Percentiles rank a stretch among this genome's conserved stretches.
Conservation (phyloP, 2,888 invertebrate species). For the Halocaridina rubra region DNA sequence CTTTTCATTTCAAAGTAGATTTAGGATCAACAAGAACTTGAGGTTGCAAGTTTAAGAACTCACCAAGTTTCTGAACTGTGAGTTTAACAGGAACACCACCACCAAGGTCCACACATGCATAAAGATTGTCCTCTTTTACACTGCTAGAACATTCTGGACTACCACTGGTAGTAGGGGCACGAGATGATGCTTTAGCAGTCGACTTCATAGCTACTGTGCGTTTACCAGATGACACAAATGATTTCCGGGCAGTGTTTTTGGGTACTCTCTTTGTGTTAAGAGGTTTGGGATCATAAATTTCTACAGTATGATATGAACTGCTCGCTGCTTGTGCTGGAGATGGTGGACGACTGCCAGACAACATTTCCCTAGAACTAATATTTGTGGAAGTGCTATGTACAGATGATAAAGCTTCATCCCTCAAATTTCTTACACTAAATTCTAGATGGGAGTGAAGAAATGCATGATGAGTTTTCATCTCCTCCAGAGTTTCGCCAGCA, state of each 20-base stretch:
- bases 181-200: slow-evolving; percentile 15
- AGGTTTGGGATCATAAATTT: not conserved
- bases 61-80: slow-evolving; percentile 28
- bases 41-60: slow-evolving; percentile 13
- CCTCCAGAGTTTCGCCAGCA: slow-evolving; percentile 40
- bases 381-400: slow-evolving; percentile 41
- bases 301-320: not conserved
- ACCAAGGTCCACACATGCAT: slow-evolving; percentile 45
- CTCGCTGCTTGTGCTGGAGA: not conserved
- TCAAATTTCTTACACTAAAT: slow-evolving; percentile 24
- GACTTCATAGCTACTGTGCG: slow-evolving; percentile 40
- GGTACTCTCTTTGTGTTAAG: not conserved
- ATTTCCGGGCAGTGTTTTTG: slow-evolving; percentile 49
- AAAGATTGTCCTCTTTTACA: slow-evolving; percentile 2
- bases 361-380: not conserved
- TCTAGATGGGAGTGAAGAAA: slow-evolving; percentile 44
- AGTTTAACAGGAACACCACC: slow-evolving; percentile 29
- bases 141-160: slow-evolving; percentile 3
- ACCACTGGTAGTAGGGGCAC: not conserved
- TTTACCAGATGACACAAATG: not conserved
- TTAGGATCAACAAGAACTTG: not conserved
- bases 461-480: slow-evolving; percentile 48
- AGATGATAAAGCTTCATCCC: slow-evolving; percentile 46
- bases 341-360: not conserved
- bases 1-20: not conserved